Conservation (phyloP, 2,113 vertebrate species). For the Plotosus lineatus region DNA sequence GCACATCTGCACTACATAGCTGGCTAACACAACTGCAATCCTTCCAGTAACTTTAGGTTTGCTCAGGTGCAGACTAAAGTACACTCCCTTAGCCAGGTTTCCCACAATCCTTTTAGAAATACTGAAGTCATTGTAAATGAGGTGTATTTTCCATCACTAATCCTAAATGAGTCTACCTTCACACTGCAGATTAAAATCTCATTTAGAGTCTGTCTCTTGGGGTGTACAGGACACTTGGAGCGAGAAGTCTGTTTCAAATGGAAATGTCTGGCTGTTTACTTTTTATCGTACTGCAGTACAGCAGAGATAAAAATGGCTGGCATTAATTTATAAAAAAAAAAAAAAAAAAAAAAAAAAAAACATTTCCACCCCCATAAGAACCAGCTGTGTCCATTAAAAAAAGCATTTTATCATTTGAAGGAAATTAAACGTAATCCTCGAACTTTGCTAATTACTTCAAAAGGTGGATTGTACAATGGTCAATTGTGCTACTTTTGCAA, state of each 20-base stretch:
- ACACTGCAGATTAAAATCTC: background rate
- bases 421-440: background rate
- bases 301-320: background rate
- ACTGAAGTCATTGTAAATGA: constrained; percentile 5
- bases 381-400: background rate
- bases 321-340: background rate
- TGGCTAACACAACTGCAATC: background rate
- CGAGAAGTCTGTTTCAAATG: background rate
- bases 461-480: background rate
- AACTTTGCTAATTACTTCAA: background rate
- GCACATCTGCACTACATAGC: constrained; percentile 7
- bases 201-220: background rate
- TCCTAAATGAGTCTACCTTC: constrained; percentile 12
- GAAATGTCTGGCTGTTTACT: constrained; percentile 24
- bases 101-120: background rate
- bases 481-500: background rate
- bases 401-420: background rate
- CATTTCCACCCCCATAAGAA: background rate
- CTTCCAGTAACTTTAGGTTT: constrained; percentile 10
- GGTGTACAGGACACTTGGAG: background rate
- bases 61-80: constrained; percentile 13
- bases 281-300: constrained; percentile 10
- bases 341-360: background rate
- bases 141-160: background rate
- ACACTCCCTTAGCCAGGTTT: constrained; percentile 11